Base-by-base conservation (phyloP, 2,113 vertebrate genomes). In the Microcebus murinus region DNA sequence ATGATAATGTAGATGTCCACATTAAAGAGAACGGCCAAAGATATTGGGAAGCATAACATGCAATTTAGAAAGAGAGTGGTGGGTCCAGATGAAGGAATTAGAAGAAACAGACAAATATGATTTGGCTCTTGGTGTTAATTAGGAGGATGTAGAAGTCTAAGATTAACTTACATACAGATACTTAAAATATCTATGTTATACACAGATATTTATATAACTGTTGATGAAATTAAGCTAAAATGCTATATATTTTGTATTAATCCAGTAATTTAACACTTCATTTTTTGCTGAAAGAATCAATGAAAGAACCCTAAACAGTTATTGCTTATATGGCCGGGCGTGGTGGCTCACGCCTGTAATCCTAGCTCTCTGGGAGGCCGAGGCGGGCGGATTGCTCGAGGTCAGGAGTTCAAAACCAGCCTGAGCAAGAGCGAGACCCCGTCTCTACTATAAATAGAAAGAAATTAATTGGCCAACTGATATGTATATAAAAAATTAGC, bases 231-330 rank as follows among this genome's bases (percentile, higher is more conserved):
- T 34, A 82, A 31, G 42, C 20, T 82, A 96, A 45, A 90, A 80
- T 81, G 31, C n/a, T 79, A 48, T 34, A 21, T 10, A 59, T 79
- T 48, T 34, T 57, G 17, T 50, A 57, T 52, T 79, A 79, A 59
- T 79, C 57, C 34, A 95, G 42, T 76, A 52, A 79, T 74, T 71
- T 27, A 68, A 63, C 7, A 59, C 14, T 92, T 76, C 8, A 48
- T 29, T 48, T 39, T 95, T 67, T 74, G 50, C 81, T 34, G 57
- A 85, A 90, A 96, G 50, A 96, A 81, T 71, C 52, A 92, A 81
- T 13, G 90, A 71, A 12, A 70, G 29, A 76, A 55, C 3, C 13
- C 76, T 81, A 85, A 61, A 63, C 1, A 85, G 34, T 36, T 77
- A 48, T 14, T 68, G 10, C 68, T 87, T 55, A 45, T 88, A 68